Percentiles rank a stretch among this genome's conserved stretches.
Evolutionary conservation across 2,797 vertebrate genomes (phyloP).

Genomic region (Pantherophis vulpinus): DNA sequence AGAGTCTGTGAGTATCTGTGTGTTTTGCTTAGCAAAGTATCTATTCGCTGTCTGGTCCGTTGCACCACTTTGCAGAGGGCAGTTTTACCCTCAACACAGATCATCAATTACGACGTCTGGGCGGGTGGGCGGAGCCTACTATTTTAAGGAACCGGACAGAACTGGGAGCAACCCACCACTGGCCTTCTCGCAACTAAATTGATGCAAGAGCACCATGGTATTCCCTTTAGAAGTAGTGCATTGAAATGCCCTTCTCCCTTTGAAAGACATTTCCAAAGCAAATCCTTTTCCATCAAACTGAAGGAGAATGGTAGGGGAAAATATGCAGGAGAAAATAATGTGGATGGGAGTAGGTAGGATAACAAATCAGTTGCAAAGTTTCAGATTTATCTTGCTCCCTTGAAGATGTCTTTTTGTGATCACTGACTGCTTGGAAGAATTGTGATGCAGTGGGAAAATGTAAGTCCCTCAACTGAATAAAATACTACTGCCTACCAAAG

Average conservation of each 20-base stretch:
- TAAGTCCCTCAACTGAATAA: background rate
- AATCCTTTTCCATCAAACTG: background rate
- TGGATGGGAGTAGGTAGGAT: background rate
- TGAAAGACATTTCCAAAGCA: background rate
- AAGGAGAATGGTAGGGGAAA: background rate
- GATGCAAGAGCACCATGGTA: background rate
- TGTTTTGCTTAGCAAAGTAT: too few species aligned
- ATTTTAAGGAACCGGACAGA: too few species aligned
- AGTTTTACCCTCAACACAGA: too few species aligned
- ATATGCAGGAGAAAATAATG: background rate
- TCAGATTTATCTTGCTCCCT: background rate
- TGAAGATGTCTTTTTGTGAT: background rate
- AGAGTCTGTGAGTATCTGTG: too few species aligned
- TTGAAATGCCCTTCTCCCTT: background rate
- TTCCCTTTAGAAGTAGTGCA: background rate
- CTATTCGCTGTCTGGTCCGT: too few species aligned
- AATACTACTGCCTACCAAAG: conserved; percentile 8
- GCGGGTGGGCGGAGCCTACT: too few species aligned
- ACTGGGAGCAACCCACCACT: too few species aligned
- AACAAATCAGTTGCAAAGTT: background rate
- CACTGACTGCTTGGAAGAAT: background rate
- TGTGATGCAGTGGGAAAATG: accelerated
- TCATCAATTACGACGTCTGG: too few species aligned
- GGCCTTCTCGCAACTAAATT: background rate
- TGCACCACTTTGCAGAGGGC: too few species aligned